phyloP scores from a whole-genome alignment of 2,797 vertebrate species.

The Sus cebifrons region DNA sequence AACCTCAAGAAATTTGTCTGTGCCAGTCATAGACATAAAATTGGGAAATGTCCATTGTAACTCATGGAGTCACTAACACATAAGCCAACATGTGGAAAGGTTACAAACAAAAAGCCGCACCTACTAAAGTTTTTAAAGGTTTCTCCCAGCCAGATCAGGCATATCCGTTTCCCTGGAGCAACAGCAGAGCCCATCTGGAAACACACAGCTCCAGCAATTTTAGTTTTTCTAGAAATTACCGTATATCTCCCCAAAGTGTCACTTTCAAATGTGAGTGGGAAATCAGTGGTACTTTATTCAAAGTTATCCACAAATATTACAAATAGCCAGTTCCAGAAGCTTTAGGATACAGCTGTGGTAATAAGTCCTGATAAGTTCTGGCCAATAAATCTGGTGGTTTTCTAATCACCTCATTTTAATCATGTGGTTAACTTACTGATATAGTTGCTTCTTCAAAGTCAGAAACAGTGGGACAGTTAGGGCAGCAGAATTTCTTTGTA shows the following conservation, averaged over 20 bases:
- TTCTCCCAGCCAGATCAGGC: not conserved
- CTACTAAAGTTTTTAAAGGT: not conserved
- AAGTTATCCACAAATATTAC: not conserved
- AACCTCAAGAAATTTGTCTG: not conserved
- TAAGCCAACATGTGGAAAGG: not conserved
- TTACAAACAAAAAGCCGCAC: not conserved
- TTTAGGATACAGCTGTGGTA: not conserved
- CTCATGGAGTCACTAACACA: not conserved
- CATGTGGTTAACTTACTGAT: not conserved
- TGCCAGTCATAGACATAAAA: not conserved
- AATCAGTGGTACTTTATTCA: not conserved
- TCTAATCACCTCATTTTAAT: not conserved
- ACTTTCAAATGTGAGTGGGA: not conserved
- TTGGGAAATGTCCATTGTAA: not conserved
- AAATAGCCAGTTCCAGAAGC: not conserved
- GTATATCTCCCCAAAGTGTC: not conserved
- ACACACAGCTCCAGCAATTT: not conserved
- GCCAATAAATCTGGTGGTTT: not conserved
- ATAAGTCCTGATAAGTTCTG: slow-evolving; percentile 32
- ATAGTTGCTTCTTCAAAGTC: not conserved
- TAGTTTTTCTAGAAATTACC: not conserved
- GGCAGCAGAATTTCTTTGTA: not conserved
- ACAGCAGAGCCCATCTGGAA: not conserved
- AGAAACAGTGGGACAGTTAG: not conserved
- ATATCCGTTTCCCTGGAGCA: not conserved